These are phyloP conservation scores for Microtus oregoni DNA, from an alignment of 2,113 vertebrate genomes.

Conservation along the genomic window DNA sequence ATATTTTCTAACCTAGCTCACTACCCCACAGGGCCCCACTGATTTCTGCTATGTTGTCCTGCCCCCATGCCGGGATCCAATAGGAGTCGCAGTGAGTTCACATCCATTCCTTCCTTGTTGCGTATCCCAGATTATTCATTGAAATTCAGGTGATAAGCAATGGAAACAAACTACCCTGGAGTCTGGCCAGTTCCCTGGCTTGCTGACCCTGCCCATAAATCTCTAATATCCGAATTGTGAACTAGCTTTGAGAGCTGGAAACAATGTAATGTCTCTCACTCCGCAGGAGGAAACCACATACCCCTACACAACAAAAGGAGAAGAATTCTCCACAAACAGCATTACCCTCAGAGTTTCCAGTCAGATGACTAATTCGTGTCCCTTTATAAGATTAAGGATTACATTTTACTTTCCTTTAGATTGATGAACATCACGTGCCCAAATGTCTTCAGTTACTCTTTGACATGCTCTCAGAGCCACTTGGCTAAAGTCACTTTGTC, in stretches of 20 bases:
- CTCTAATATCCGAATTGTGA: constrained; percentile 42
- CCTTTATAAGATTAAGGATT: constrained; percentile 43
- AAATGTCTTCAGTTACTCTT: not conserved
- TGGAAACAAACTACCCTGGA: constrained; percentile 63
- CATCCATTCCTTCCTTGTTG: constrained; percentile 53
- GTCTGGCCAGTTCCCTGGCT: constrained; percentile 45
- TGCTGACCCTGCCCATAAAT: not conserved
- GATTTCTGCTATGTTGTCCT: constrained; percentile 6
- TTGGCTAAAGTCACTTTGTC: not conserved
- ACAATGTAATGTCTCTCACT: constrained; percentile 8
- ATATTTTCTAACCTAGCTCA: constrained; percentile 57
- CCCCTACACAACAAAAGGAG: not conserved
- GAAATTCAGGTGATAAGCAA: constrained; percentile 73
- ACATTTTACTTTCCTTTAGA: constrained; percentile 17
- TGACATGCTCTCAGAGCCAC: constrained; percentile 8
- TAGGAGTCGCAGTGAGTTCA: not conserved
- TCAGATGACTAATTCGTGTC: not conserved
- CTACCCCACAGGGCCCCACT: constrained; percentile 24
- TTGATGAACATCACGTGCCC: not conserved
- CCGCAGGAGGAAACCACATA: not conserved
- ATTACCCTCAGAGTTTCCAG: constrained; percentile 16
- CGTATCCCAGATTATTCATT: constrained; percentile 8
- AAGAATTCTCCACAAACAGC: not conserved
- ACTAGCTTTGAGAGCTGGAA: constrained; percentile 53
- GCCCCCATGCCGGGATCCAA: not conserved